These are phyloP conservation scores for Psephotus haematonotus DNA, from an alignment of 2,113 vertebrate genomes.

Conservation along the genomic window DNA sequence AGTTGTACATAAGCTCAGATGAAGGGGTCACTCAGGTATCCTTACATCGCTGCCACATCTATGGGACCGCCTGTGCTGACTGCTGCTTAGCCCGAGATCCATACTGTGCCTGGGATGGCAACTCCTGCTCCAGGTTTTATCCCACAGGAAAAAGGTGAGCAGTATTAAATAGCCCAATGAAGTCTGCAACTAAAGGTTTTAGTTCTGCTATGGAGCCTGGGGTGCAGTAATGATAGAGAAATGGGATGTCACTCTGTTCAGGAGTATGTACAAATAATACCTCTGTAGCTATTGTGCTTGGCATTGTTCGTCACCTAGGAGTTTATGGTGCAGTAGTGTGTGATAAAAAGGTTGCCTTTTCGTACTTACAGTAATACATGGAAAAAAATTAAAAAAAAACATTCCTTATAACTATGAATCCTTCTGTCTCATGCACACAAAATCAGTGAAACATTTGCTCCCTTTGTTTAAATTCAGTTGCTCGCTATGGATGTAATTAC, in stretches of 20 bases:
- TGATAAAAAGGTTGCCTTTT: background rate
- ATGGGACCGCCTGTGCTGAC: slow-evolving; percentile 93
- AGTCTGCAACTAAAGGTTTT: background rate
- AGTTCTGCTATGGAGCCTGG: background rate
- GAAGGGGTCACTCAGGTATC: slow-evolving; percentile 93
- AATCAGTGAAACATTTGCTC: background rate
- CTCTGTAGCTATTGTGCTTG: background rate
- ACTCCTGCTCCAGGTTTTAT: slow-evolving; percentile 93
- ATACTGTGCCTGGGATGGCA: slow-evolving; percentile 98
- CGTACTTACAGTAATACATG: background rate
- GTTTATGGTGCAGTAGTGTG: background rate
- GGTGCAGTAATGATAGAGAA: background rate
- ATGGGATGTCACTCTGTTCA: background rate
- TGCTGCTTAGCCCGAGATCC: slow-evolving; percentile 97
- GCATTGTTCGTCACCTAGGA: background rate
- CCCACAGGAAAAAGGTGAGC: slow-evolving; percentile 92
- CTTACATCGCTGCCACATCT: slow-evolving; percentile 93
- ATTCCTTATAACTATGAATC: background rate
- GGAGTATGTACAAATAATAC: background rate
- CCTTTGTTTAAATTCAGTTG: slow-evolving; percentile 25
- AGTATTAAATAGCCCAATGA: background rate
- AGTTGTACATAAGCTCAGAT: slow-evolving; percentile 93
- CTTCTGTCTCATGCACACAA: background rate
- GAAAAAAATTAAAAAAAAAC: fast-evolving
- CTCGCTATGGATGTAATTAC: background rate